Conservation (phyloP, 2,113 vertebrate genomes). For the Epinephelus lanceolatus region DNA sequence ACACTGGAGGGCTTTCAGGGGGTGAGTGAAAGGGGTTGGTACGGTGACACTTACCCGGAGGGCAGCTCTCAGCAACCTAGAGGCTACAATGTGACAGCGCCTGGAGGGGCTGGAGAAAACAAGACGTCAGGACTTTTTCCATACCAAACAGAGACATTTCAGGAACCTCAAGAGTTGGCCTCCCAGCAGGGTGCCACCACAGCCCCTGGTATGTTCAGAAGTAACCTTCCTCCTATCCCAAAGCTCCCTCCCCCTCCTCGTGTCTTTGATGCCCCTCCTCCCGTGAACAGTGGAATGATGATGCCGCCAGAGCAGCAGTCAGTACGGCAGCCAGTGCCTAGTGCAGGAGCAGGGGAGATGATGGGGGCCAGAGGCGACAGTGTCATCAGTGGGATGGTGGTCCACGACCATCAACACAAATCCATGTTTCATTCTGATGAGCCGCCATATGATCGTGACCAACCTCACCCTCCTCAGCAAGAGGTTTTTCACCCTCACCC, state of each 20-base stretch:
- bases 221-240: conserved; percentile 80
- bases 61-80: conserved; percentile 58
- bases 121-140: conserved; percentile 45
- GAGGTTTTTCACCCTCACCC: conserved; percentile 33
- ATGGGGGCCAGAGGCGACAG: conserved; percentile 9
- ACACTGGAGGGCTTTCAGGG: conserved; percentile 86
- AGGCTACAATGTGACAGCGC: conserved; percentile 40
- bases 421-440: conserved; percentile 58
- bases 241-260: conserved; percentile 74
- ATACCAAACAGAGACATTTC: conserved; percentile 61
- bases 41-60: conserved; percentile 67
- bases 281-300: neutral
- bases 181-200: conserved; percentile 38
- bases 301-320: conserved; percentile 38
- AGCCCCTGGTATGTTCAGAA: conserved; percentile 62
- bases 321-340: neutral
- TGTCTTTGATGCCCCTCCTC: conserved; percentile 45
- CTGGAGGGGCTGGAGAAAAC: conserved; percentile 45
- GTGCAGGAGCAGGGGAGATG: neutral
- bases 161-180: conserved; percentile 31
- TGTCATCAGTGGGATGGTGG: conserved; percentile 63
- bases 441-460: conserved; percentile 6
- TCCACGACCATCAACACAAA: conserved; percentile 81
- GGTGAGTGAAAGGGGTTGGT: conserved; percentile 71
- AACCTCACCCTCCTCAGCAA: conserved; percentile 6